Conservation (phyloP, 2,113 vertebrate genomes). For the Monarcha castaneiventris region DNA sequence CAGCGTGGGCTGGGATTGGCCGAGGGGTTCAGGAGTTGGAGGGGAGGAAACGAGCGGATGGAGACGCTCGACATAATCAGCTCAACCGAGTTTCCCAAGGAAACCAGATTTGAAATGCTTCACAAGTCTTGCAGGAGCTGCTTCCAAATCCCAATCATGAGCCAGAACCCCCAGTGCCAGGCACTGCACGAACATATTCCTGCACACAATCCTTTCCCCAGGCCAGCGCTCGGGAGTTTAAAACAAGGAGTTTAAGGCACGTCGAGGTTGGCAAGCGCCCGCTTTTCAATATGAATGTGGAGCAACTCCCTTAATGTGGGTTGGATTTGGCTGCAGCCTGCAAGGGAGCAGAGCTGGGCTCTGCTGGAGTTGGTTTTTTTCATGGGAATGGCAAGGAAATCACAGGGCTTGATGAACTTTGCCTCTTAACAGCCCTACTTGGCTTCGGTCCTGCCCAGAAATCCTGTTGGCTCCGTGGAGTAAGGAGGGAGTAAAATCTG, state of each 20-base stretch:
- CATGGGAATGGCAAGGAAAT: conserved; percentile 51
- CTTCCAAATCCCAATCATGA: conserved; percentile 28
- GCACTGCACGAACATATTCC: conserved; percentile 44
- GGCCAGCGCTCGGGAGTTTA: neutral
- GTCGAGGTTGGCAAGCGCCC: neutral
- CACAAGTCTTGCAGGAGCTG: conserved; percentile 29
- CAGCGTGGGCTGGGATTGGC: conserved; percentile 34
- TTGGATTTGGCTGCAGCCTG: conserved; percentile 22
- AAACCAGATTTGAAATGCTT: conserved; percentile 24
- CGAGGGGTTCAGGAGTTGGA: neutral
- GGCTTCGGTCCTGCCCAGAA: conserved; percentile 1
- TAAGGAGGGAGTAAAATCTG: neutral
- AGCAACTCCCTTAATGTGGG: conserved; percentile 54
- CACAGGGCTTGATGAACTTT: conserved; percentile 22
- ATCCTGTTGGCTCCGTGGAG: neutral
- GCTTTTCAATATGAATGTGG: conserved; percentile 48
- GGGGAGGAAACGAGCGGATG: neutral
- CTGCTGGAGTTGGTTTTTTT: neutral
- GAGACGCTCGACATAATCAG: neutral
- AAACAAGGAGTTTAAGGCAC: neutral
- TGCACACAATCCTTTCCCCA: conserved; percentile 48
- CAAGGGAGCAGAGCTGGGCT: neutral
- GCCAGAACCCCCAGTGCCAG: conserved; percentile 51
- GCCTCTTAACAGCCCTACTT: conserved; percentile 7
- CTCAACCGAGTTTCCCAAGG: conserved; percentile 30